Evolutionary conservation across 1,140 invertebrate species (phyloP).

Genomic region (Diprion similis): DNA sequence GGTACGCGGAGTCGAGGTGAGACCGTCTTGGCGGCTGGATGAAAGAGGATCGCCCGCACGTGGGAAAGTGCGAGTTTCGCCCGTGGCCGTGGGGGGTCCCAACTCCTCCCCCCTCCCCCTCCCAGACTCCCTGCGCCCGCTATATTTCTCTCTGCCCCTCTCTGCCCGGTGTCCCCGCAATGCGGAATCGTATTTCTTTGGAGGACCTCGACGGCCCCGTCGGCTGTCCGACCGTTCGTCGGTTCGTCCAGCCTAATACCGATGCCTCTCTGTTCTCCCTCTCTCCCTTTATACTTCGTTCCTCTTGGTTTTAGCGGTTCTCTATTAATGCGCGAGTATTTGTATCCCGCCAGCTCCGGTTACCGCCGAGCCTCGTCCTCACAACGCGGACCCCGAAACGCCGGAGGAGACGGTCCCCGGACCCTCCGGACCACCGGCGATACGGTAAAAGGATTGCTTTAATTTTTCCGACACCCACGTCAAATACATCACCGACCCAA

Average conservation of each 20-base stretch:
- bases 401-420: constrained; percentile 6
- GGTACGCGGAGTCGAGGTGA: constrained; percentile 49
- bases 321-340: constrained; percentile 59
- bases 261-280: constrained; percentile 5
- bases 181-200: constrained; percentile 55
- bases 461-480: constrained; percentile 56
- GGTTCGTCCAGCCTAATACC: constrained; percentile 11
- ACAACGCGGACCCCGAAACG: constrained; percentile 17
- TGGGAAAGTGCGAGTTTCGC: constrained; percentile 60
- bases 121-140: constrained; percentile 29
- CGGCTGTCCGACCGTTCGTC: constrained; percentile 1
- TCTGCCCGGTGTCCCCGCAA: constrained; percentile 36
- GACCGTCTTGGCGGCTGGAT: constrained; percentile 50
- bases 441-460: constrained; percentile 54
- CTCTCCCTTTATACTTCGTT: constrained; percentile 12
- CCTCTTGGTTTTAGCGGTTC: constrained; percentile 30
- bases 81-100: constrained; percentile 58
- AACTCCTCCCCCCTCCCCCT: constrained; percentile 40
- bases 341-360: constrained; percentile 56
- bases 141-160: constrained; percentile 26
- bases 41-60: constrained; percentile 61
- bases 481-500: constrained; percentile 53
- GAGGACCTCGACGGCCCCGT: constrained; percentile 23
- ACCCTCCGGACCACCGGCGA: constrained; percentile 11
- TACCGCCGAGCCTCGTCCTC: constrained; percentile 42